Evolutionary conservation across 2,113 vertebrate genomes (phyloP).

Genomic region (Seriola rivoliana): DNA sequence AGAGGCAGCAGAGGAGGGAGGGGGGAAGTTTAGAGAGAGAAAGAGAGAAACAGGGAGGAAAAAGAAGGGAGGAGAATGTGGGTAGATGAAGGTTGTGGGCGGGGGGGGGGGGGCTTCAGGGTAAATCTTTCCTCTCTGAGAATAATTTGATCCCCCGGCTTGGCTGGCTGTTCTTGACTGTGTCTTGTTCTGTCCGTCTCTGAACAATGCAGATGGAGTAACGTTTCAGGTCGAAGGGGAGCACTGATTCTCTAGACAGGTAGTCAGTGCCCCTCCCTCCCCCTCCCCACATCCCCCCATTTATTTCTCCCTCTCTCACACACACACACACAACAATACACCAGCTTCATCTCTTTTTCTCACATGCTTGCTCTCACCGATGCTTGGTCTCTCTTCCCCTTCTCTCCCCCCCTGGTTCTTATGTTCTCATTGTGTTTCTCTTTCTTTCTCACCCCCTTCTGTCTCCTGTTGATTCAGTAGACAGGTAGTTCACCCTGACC

Average conservation of each 20-base stretch:
- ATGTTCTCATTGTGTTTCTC: slow-evolving; percentile 52
- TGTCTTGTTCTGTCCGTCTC: slow-evolving; percentile 83
- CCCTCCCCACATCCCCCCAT: slow-evolving; percentile 61
- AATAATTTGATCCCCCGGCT: slow-evolving; percentile 82
- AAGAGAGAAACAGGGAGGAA: slow-evolving; percentile 9
- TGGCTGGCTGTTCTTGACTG: slow-evolving; percentile 82
- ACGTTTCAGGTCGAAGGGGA: slow-evolving; percentile 90
- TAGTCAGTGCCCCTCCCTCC: slow-evolving; percentile 62
- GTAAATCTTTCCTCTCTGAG: slow-evolving; percentile 81
- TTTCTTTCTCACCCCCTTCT: slow-evolving; percentile 31
- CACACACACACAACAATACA: slow-evolving; percentile 27
- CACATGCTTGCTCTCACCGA: slow-evolving; percentile 43
- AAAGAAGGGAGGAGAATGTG: slow-evolving; percentile 54
- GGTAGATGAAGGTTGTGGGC: slow-evolving; percentile 45
- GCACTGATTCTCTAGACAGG: slow-evolving; percentile 87
- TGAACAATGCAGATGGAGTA: slow-evolving; percentile 91
- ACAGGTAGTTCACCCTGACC: slow-evolving; percentile 61
- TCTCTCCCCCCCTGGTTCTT: slow-evolving; percentile 2
- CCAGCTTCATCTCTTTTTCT: slow-evolving; percentile 48
- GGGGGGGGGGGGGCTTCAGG: slow-evolving; percentile 42
- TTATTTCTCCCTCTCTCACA: slow-evolving; percentile 21
- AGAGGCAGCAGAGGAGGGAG: slow-evolving; percentile 36
- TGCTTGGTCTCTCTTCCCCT: slow-evolving; percentile 34
- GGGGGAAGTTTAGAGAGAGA: not conserved
- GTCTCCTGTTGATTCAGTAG: slow-evolving; percentile 62